Base-by-base conservation (phyloP, 2,797 vertebrate genomes). In the Acipenser ruthenus region DNA sequence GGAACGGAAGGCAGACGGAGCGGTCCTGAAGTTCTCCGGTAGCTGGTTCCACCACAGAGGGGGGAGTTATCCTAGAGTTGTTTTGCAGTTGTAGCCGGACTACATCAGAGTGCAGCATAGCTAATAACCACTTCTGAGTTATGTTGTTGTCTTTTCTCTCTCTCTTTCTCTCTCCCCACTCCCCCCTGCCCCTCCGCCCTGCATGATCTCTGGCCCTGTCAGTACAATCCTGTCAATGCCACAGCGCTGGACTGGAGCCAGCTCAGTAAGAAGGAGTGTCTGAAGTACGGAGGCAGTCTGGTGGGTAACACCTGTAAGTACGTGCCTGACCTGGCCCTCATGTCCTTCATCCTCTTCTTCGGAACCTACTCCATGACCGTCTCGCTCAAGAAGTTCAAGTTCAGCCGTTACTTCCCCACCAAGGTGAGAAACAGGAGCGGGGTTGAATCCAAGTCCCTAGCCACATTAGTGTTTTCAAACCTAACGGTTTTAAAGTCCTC, bases 281-380 rank as follows among this genome's bases (percentile, higher is more conserved):
- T 96, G 71, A 94, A 82, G 70, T 98, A 98, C 0, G 95, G 96
- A 0, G 96, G 96, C 58, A 89, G 86, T 65, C 84, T 99, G 51
- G 86, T 94, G 13, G 96, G 96, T 7, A 93, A 88, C 61, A 90
- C 93, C 81, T 99, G 96, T 80, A 90, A 90, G 66, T 98, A 86
- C 0, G 83, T 95, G 73, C 96, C 96, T 0, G 96, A 99, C 77
- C 78, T 99, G 85, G 95, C 95, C 1, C 94, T 99, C 67, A 95
- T 99, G 94, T 99, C 95, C 75, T 97, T 99, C 89, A 97, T 99
- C 80, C 94, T 99, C 75, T 98, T 99, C 91, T 96, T 98, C 0
- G 96, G 96, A 59, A 99, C 96, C 11, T 99, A 98, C 84, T 93
- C 94, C 81, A 95, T 95, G 95, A 96, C 95, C 0, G 73, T 98